Percentiles rank a stretch among this genome's conserved stretches.
phyloP scores from a whole-genome alignment of 2,113 vertebrate species.

The Trematomus loennbergii region DNA sequence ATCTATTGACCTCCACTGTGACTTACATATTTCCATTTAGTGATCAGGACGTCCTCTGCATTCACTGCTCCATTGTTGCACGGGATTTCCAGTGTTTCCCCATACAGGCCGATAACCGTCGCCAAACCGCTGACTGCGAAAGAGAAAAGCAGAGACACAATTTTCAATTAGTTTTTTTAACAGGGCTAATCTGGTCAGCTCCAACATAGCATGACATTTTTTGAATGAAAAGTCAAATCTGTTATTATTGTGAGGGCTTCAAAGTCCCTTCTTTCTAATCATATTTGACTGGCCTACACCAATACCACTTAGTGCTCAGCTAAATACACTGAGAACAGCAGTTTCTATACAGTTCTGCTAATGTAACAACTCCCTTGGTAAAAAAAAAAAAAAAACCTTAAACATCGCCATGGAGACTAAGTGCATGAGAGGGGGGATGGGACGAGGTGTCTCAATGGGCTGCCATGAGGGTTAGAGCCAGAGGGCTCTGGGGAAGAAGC shows the following conservation, averaged over 20 bases:
- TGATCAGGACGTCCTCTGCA: slow-evolving; percentile 80
- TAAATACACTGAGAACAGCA: slow-evolving; percentile 9
- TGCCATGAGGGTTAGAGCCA: slow-evolving; percentile 57
- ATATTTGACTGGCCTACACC: slow-evolving; percentile 39
- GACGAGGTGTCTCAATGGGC: slow-evolving; percentile 57
- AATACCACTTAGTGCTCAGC: slow-evolving; percentile 33
- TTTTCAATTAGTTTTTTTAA: slow-evolving; percentile 39
- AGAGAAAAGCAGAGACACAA: slow-evolving; percentile 49
- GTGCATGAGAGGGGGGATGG: slow-evolving; percentile 52
- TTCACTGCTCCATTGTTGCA: slow-evolving; percentile 79
- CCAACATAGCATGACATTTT: slow-evolving; percentile 31
- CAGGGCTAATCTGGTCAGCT: slow-evolving; percentile 32
- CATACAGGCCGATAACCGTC: slow-evolving; percentile 88
- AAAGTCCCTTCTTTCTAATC: slow-evolving; percentile 1
- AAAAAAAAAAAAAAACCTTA: slow-evolving; percentile 25
- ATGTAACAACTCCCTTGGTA: slow-evolving; percentile 39
- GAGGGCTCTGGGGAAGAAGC: slow-evolving; percentile 51
- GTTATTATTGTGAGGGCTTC: slow-evolving; percentile 35
- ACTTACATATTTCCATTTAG: slow-evolving; percentile 99
- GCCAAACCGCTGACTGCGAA: slow-evolving; percentile 84
- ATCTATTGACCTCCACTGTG: slow-evolving; percentile 55
- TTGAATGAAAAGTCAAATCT: slow-evolving; percentile 33
- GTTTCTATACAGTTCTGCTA: slow-evolving; percentile 32
- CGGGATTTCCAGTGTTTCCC: slow-evolving; percentile 90
- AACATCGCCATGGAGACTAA: slow-evolving; percentile 76